Conservation (phyloP, 1,140 invertebrate species). For the Hetaerina americana region DNA sequence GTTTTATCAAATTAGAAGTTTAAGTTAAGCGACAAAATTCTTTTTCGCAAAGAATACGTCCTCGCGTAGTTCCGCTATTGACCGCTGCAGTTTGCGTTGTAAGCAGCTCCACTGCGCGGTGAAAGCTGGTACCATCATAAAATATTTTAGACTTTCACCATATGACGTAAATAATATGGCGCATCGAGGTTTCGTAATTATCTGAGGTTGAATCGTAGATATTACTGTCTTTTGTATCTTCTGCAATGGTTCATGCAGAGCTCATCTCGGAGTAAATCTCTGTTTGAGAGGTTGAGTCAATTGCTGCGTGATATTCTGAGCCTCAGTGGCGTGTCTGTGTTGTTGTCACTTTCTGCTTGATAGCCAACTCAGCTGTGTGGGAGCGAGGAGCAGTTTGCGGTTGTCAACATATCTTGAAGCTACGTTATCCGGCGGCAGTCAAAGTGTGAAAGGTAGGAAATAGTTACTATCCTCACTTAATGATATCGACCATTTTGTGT, state of each 20-base stretch:
- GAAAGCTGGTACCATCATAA: not conserved
- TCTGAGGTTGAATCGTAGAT: not conserved
- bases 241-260: not conserved
- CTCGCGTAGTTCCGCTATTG: not conserved
- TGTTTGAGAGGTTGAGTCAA: not conserved
- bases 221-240: not conserved
- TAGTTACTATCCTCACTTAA: too few relatives aligned
- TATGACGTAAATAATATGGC: not conserved
- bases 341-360: not conserved
- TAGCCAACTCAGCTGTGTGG: not conserved
- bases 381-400: not conserved
- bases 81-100: not conserved
- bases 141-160: not conserved
- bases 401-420: not conserved
- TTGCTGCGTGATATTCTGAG: not conserved
- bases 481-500: too few relatives aligned
- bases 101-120: not conserved
- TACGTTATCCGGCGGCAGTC: too few relatives aligned
- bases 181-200: not conserved
- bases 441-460: too few relatives aligned
- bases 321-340: not conserved
- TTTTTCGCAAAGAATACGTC: too few relatives aligned
- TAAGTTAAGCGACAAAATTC: too few relatives aligned
- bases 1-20: too few relatives aligned
- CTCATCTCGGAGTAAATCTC: not conserved